Conservation (phyloP, 2,888 invertebrate species). For the Scaptomyza caliginosa region DNA sequence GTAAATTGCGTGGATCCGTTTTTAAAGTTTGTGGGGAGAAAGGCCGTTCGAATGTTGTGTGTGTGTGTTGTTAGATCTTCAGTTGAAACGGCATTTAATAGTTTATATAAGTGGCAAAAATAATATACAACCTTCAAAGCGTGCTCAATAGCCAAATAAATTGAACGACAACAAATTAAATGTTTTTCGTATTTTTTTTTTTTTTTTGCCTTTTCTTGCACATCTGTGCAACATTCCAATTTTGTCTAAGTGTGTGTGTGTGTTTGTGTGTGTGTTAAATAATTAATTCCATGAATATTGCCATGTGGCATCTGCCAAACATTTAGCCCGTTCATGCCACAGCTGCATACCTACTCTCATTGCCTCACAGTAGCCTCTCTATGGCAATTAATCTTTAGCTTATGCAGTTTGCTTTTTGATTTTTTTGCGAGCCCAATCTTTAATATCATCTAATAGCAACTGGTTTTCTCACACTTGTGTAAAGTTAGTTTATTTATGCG, state of each 20-base stretch:
- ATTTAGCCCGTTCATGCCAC: constrained; percentile 26
- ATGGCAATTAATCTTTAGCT: constrained; percentile 62
- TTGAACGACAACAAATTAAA: constrained; percentile 39
- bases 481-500: constrained; percentile 44
- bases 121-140: constrained; percentile 55
- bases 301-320: constrained; percentile 52
- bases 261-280: constrained; percentile 32
- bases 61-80: constrained; percentile 28
- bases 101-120: constrained; percentile 29
- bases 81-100: constrained; percentile 24
- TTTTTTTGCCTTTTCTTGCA: constrained; percentile 24
- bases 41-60: constrained; percentile 38
- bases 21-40: constrained; percentile 43
- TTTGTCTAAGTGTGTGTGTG: not conserved
- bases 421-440: constrained; percentile 26
- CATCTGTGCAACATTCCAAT: constrained; percentile 71
- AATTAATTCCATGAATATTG: constrained; percentile 62
- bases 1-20: constrained; percentile 52
- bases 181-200: constrained; percentile 25
- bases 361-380: constrained; percentile 13
- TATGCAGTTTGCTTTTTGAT: constrained; percentile 24
- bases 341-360: constrained; percentile 37
- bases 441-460: constrained; percentile 42
- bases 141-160: constrained; percentile 63
- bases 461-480: constrained; percentile 47